A percentile compares a stretch with the other conserved stretches of the same genome.
Evolutionary conservation across 2,797 vertebrate species (phyloP).

Genomic region (Discoglossus pictus): DNA sequence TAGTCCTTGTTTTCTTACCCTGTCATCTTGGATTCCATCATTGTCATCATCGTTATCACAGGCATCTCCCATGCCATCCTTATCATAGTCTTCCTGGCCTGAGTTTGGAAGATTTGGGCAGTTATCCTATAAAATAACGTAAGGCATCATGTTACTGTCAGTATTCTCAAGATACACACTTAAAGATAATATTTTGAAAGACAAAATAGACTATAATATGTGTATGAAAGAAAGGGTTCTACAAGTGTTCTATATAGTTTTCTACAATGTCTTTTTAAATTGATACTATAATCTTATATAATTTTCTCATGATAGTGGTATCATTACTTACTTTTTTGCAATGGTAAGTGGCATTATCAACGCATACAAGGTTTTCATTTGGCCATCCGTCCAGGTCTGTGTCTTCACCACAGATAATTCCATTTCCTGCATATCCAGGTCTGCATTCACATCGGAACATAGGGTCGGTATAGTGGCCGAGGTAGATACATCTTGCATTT

Average conservation of each 20-base stretch:
- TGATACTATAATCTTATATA: too few species aligned
- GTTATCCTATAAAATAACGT: constrained; percentile 82
- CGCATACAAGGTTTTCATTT: constrained; percentile 85
- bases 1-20: constrained; percentile 74
- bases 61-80: constrained; percentile 94
- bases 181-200: too few species aligned
- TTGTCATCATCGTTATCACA: constrained; percentile 96
- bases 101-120: constrained; percentile 97
- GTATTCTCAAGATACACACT: too few species aligned
- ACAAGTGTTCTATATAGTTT: too few species aligned
- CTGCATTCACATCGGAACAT: constrained; percentile 97
- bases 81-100: constrained; percentile 98
- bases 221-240: too few species aligned
- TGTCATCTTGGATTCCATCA: constrained; percentile 90
- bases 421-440: constrained; percentile 97
- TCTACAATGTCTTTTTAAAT: too few species aligned
- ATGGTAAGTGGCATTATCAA: constrained; percentile 98
- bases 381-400: constrained; percentile 96
- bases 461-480: constrained; percentile 90
- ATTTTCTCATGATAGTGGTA: too few species aligned
- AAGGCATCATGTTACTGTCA: background rate
- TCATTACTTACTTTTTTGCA: constrained; percentile 88
- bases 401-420: constrained; percentile 94
- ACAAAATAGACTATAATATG: too few species aligned
- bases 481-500: constrained; percentile 95